Base-by-base conservation (phyloP, 2,797 vertebrate genomes). In the Peromyscus eremicus region DNA sequence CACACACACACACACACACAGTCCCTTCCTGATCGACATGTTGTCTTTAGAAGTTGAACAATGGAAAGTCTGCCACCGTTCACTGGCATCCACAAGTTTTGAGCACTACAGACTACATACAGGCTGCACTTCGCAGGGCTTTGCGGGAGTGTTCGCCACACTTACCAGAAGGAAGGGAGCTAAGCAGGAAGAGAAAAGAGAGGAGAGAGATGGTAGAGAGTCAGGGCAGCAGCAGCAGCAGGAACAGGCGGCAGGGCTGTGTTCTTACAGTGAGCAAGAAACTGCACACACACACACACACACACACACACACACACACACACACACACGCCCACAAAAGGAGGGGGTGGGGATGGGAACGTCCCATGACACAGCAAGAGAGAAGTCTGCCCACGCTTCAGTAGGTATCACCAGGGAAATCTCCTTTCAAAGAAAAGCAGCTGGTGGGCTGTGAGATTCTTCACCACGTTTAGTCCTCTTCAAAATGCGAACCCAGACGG, bases 91-190 rank as follows among this genome's bases (percentile, higher is more conserved):
- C 94, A 93, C 96, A 82, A 40, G 84, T 93, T 98, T 96, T 9
- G 1, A 95, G 52, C 79, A 82, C 96, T 77, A 90, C 12, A 34
- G 94, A 95, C 94, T 14, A 0, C 93, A 89, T 14, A 0, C 93
- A 89, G 85, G 73, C 7, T 94, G 29, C 46, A 92, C 49, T 88
- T 93, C 40, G 23, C 3, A 19, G 91, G 66, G 75, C 49, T 73
- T 60, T 14, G 64, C 90, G 81, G 94, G 92, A 91, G 40, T 66
- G 82, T 96, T 97, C 79, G 70, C 96, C 94, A 97, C 89, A 99
- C 99, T 99, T 98, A 99, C 99, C 99, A 1, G 95, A 97, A 96
- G 96, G 88, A 97, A 96, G 90, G 96, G 91, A 97, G 88, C 92
- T 95, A 95, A 95, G 98, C 82, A 92, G 97, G 97, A 77, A 85